Evolutionary conservation across 2,113 vertebrate genomes (phyloP).

Genomic region (Mastomys coucha): DNA sequence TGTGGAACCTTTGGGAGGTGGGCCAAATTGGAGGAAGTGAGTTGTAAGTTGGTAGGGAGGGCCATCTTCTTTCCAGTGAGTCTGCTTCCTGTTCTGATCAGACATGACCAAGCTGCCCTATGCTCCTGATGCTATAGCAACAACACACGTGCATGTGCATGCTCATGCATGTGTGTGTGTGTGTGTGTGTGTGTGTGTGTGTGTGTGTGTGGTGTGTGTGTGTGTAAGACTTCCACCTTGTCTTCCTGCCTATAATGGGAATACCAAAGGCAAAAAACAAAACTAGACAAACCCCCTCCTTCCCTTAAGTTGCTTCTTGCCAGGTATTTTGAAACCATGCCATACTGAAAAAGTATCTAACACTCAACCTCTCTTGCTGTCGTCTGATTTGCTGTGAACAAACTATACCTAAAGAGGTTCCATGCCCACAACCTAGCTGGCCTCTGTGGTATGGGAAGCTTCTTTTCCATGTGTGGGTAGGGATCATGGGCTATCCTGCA

Average conservation of each 20-base stretch:
- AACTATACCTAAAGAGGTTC: neutral
- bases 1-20: neutral
- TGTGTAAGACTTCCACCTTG: neutral
- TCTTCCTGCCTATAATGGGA: neutral
- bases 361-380: neutral
- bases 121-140: neutral
- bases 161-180: too few relatives aligned
- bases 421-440: neutral
- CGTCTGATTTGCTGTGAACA: neutral
- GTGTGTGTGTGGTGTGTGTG: too few relatives aligned
- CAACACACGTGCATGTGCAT: too few relatives aligned
- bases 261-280: neutral
- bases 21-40: neutral
- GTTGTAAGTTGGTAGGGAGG: too few relatives aligned
- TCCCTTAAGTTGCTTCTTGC: neutral
- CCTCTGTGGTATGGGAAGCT: neutral
- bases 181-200: too few relatives aligned
- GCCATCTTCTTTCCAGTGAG: neutral
- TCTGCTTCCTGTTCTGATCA: neutral
- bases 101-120: neutral
- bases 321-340: neutral
- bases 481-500: neutral
- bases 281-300: neutral
- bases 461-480: too few relatives aligned
- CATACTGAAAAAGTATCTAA: too few relatives aligned